phyloP scores from a whole-genome alignment of 2,113 vertebrate species.

The Lagopus muta region DNA sequence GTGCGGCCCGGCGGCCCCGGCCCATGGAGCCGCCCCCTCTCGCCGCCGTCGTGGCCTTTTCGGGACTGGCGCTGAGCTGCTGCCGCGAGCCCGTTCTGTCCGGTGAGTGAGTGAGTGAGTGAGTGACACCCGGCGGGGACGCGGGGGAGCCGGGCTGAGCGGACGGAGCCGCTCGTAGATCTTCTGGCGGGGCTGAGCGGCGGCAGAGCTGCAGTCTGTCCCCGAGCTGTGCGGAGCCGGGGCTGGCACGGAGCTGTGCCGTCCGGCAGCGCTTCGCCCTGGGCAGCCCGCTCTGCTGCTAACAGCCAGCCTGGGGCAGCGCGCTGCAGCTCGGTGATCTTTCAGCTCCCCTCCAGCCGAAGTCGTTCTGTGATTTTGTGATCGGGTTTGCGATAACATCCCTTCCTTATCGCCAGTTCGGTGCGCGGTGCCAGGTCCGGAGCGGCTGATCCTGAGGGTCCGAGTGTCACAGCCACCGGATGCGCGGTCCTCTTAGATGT shows the following conservation, averaged over 20 bases:
- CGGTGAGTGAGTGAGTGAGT: constrained; percentile 70
- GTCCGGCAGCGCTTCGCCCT: background rate
- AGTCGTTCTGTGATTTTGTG: too few species aligned
- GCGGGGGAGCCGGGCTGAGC: background rate
- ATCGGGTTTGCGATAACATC: too few species aligned
- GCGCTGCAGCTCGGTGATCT: too few species aligned
- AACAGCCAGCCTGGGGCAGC: too few species aligned
- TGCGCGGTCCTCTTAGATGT: background rate
- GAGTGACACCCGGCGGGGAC: constrained; percentile 1
- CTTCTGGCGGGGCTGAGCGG: background rate
- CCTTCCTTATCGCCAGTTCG: too few species aligned
- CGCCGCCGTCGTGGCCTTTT: constrained; percentile 74
- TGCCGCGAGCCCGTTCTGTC: constrained; percentile 62
- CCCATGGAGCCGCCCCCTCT: constrained; percentile 76
- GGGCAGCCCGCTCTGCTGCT: too few species aligned
- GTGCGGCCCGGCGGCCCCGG: constrained; percentile 60
- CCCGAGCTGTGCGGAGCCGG: background rate
- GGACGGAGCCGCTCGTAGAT: background rate
- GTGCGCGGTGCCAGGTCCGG: too few species aligned
- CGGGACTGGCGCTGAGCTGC: constrained; percentile 72
- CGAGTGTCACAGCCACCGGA: background rate
- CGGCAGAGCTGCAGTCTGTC: background rate
- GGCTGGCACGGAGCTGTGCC: background rate
- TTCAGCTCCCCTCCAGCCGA: too few species aligned
- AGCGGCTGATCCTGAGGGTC: background rate